A percentile compares a stretch with the other conserved stretches of the same genome.
Conservation (phyloP, 2,888 invertebrate genomes). For the Molorchus minor region DNA sequence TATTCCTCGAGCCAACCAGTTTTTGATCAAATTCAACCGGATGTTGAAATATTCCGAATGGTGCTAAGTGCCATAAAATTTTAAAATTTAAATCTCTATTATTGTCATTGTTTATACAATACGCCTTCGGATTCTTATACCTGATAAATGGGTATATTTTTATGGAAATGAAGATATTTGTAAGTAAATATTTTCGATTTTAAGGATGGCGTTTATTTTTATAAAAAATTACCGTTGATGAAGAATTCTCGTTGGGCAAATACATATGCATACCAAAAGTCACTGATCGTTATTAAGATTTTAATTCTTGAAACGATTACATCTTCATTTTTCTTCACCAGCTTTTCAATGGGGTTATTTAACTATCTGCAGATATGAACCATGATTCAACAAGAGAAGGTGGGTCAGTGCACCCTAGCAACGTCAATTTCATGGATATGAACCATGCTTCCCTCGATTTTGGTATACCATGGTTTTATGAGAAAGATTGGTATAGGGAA, state of each 20-base stretch:
- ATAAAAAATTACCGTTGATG: too few relatives aligned
- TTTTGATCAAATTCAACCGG: constrained; percentile 1
- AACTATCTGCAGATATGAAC: not conserved
- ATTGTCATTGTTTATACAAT: not conserved
- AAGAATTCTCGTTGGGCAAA: too few relatives aligned
- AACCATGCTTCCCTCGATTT: too few relatives aligned
- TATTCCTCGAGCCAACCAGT: constrained; percentile 1
- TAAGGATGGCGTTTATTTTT: too few relatives aligned
- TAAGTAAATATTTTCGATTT: not conserved
- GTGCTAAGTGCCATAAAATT: not conserved
- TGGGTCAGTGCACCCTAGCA: too few relatives aligned
- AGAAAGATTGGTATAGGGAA: too few relatives aligned
- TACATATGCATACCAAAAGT: not conserved
- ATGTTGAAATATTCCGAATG: not conserved
- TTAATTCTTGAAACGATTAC: not conserved
- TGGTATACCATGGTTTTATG: too few relatives aligned
- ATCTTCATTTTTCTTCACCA: not conserved
- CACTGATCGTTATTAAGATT: not conserved
- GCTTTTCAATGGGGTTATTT: not conserved
- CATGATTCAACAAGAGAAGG: too few relatives aligned
- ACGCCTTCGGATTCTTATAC: not conserved
- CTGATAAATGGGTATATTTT: not conserved
- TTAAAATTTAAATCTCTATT: not conserved
- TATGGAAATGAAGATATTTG: not conserved
- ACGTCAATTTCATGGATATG: too few relatives aligned